These are phyloP conservation scores for Montipora foliosa DNA, from an alignment of 64 coral and sea anemone genomes.

Conservation along the genomic window DNA sequence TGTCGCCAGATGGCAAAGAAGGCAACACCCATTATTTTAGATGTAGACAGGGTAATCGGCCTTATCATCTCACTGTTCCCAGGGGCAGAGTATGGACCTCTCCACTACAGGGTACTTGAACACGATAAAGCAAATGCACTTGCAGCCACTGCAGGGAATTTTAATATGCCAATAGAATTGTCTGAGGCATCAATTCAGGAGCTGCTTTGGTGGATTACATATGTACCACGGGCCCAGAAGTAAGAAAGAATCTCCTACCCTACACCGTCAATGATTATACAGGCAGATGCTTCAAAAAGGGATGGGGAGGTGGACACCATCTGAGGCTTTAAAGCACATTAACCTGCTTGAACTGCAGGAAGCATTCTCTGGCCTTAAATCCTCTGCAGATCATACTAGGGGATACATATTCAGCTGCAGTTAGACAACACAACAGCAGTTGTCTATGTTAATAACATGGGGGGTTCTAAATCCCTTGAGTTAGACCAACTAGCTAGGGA, in stretches of 20 bases:
- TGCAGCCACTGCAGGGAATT: conserved; percentile 24
- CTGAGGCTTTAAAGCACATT: conserved; percentile 50
- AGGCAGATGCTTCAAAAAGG: conserved; percentile 67
- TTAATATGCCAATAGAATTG: conserved; percentile 15
- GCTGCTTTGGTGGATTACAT: conserved; percentile 43
- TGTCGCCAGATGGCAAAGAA: conserved; percentile 1
- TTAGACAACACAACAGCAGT: conserved; percentile 77
- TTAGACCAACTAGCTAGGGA: conserved; percentile 49
- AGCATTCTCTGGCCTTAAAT: conserved; percentile 64
- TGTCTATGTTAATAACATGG: conserved; percentile 78
- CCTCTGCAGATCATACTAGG: conserved; percentile 21
- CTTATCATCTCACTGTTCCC: conserved; percentile 60
- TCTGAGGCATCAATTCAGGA: conserved; percentile 5
- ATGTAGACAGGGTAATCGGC: conserved; percentile 55
- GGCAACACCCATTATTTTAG: conserved; percentile 27
- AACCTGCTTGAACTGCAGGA: conserved; percentile 43
- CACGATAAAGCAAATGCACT: conserved; percentile 51
- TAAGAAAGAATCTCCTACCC: background rate
- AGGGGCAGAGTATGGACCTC: conserved; percentile 26
- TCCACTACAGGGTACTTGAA: conserved; percentile 48
- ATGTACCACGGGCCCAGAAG: conserved; percentile 5
- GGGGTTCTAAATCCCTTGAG: conserved; percentile 54
- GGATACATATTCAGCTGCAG: conserved; percentile 59
- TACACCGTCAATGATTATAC: conserved; percentile 23
- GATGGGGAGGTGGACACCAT: conserved; percentile 53